These are phyloP conservation scores for Pocillopora meandrina DNA, from an alignment of 92 coral and sea anemone species.

Conservation along the genomic window DNA sequence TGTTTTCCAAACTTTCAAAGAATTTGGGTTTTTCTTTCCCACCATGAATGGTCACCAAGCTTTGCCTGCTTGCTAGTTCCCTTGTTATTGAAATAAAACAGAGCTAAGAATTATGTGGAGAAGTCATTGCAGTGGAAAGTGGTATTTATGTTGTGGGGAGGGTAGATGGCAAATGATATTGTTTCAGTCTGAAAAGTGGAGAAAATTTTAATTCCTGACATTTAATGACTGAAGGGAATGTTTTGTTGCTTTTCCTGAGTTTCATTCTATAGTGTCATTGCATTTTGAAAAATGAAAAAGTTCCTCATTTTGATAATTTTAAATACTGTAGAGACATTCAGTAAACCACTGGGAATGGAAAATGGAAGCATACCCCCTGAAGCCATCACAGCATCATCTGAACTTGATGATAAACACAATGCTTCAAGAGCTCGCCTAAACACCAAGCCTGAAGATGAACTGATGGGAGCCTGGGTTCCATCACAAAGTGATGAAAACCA, in stretches of 20 bases:
- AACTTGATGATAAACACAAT: constrained; percentile 70
- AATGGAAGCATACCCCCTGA: constrained; percentile 67
- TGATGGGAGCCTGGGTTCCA: constrained; percentile 85
- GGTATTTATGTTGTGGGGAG: too few species aligned
- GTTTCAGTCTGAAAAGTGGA: neutral
- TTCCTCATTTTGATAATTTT: neutral
- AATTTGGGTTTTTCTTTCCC: too few species aligned
- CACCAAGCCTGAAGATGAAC: constrained; percentile 67
- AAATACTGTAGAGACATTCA: constrained; percentile 40
- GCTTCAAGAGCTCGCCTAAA: constrained; percentile 76
- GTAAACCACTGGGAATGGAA: constrained; percentile 75
- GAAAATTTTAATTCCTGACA: too few species aligned
- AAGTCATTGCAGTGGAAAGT: too few species aligned
- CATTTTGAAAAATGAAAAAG: neutral
- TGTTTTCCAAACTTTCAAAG: too few species aligned
- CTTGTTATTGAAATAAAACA: too few species aligned
- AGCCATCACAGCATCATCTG: constrained; percentile 76
- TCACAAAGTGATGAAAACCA: constrained; percentile 71
- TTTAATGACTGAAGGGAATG: too few species aligned
- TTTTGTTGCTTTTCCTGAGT: too few species aligned
- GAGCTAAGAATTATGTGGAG: too few species aligned
- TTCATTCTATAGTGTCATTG: neutral
- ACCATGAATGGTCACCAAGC: too few species aligned
- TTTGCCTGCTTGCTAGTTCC: too few species aligned
- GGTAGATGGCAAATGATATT: neutral